Percentiles rank a stretch among this genome's conserved stretches.
Evolutionary conservation across 2,888 invertebrate species (phyloP).

Genomic region (Argynnis bischoffii): DNA sequence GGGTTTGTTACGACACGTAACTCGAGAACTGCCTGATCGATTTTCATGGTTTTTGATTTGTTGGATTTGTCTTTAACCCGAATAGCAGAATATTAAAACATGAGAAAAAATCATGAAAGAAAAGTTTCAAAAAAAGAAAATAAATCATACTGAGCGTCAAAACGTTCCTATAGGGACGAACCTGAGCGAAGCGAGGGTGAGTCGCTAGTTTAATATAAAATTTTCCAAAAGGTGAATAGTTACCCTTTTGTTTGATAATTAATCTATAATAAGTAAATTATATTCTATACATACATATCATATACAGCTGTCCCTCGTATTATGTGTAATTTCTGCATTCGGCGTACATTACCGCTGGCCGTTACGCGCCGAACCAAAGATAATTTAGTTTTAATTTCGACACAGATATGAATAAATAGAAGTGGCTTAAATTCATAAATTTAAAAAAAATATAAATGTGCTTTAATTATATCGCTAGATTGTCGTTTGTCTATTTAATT

Average conservation of each 20-base stretch:
- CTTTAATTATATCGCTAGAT: not conserved
- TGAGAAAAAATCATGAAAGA: too few species aligned
- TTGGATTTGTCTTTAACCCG: too few species aligned
- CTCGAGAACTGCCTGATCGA: too few species aligned
- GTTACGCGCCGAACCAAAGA: conserved; percentile 44
- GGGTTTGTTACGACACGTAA: too few species aligned
- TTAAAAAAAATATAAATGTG: not conserved
- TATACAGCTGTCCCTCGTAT: conserved; percentile 1
- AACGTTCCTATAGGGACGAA: too few species aligned
- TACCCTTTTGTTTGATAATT: not conserved
- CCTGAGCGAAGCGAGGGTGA: too few species aligned
- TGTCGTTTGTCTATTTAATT: not conserved
- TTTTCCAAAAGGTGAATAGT: too few species aligned
- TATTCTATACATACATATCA: not conserved
- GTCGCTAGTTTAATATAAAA: too few species aligned
- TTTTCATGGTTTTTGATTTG: too few species aligned
- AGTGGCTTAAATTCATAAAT: not conserved
- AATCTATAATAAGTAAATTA: not conserved
- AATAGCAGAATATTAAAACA: too few species aligned
- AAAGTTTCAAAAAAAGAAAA: too few species aligned
- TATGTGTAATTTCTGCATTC: conserved; percentile 17
- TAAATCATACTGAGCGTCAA: too few species aligned
- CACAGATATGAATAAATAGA: conserved; percentile 3
- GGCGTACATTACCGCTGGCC: conserved; percentile 29
- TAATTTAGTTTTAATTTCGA: conserved; percentile 33